These are phyloP conservation scores for Philopotamus ludificatus DNA, from an alignment of 1,140 invertebrate species.

Conservation along the genomic window DNA sequence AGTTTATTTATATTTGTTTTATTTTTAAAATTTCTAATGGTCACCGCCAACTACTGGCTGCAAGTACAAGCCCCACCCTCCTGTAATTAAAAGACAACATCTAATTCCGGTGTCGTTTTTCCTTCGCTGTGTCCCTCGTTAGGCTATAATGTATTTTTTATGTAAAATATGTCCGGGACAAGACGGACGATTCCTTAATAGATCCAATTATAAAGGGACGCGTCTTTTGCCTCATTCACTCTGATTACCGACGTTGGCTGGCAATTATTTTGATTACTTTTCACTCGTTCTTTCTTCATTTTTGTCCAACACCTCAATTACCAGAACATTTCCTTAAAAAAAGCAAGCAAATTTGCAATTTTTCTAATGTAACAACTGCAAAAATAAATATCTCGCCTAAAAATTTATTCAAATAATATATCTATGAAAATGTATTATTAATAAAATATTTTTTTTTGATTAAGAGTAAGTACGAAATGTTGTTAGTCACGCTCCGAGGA, in stretches of 20 bases:
- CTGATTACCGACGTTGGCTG: slow-evolving; percentile 36
- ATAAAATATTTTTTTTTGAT: neutral
- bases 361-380: too few relatives aligned
- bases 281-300: slow-evolving; percentile 36
- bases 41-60: neutral
- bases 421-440: too few relatives aligned
- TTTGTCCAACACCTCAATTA: slow-evolving; percentile 28
- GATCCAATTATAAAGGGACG: slow-evolving; percentile 36
- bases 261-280: slow-evolving; percentile 40
- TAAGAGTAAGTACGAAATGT: neutral
- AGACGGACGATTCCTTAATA: slow-evolving; percentile 32
- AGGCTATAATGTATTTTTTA: slow-evolving; percentile 6
- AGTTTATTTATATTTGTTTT: too few relatives aligned
- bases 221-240: slow-evolving; percentile 25
- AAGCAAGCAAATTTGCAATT: too few relatives aligned
- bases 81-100: slow-evolving; percentile 28
- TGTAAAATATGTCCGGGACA: slow-evolving; percentile 9
- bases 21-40: too few relatives aligned
- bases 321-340: too few relatives aligned
- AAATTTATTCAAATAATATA: neutral
- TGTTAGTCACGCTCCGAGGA: neutral
- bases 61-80: neutral
- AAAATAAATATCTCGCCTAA: too few relatives aligned
- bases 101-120: slow-evolving; percentile 25
- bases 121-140: slow-evolving; percentile 2